A percentile compares a stretch with the other conserved stretches of the same genome.
phyloP scores from a whole-genome alignment of 2,888 invertebrate species.

The Entomobrya proxima region DNA sequence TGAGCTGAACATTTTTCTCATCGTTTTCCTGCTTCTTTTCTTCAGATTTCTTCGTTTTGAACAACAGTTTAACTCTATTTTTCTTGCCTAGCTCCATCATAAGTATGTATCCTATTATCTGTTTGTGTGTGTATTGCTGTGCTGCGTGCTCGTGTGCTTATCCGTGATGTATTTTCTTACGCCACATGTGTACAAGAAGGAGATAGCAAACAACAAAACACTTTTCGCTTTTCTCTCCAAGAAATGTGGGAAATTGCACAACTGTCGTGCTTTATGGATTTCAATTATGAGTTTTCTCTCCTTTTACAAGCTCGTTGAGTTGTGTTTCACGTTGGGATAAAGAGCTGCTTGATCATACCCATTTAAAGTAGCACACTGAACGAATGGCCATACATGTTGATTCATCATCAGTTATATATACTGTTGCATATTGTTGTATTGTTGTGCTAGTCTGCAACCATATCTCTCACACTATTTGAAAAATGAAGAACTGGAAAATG shows the following conservation, averaged over 20 bases:
- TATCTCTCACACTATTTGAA: not conserved
- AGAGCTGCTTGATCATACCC: too few species aligned
- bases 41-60: not conserved
- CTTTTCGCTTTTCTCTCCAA: not conserved
- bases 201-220: conserved; percentile 16
- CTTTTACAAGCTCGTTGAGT: not conserved
- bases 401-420: too few species aligned
- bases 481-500: not conserved
- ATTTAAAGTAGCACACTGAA: too few species aligned
- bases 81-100: not conserved
- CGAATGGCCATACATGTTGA: conserved; percentile 15
- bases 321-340: not conserved
- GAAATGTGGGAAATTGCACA: conserved; percentile 74
- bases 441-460: too few species aligned
- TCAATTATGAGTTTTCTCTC: conserved; percentile 73
- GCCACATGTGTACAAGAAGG: not conserved
- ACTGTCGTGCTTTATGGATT: conserved; percentile 74
- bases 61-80: not conserved
- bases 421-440: too few species aligned
- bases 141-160: not conserved
- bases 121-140: conserved; percentile 1
- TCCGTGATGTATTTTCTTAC: not conserved
- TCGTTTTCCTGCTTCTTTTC: not conserved
- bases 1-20: not conserved
- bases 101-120: not conserved